A percentile compares a stretch with the other conserved stretches of the same genome.
These are phyloP conservation scores for Sinopyrophorus schimmeli DNA, from an alignment of 2,888 invertebrate species.

Conservation along the genomic window DNA sequence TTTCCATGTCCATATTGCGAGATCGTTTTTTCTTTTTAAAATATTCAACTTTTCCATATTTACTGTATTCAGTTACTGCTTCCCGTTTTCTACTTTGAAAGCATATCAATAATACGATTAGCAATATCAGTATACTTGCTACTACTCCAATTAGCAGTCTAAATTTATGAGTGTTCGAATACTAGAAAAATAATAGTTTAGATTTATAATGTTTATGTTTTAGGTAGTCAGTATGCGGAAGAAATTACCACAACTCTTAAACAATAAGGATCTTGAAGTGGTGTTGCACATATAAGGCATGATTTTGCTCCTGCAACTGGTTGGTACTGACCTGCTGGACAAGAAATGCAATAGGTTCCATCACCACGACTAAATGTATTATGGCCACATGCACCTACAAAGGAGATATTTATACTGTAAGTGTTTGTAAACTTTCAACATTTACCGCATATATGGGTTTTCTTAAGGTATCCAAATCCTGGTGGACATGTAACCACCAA, in stretches of 20 bases:
- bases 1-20: slow-evolving; percentile 32
- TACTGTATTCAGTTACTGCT: not conserved
- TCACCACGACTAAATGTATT: slow-evolving; percentile 50
- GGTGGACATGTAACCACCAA: slow-evolving; percentile 49
- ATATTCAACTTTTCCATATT: slow-evolving; percentile 4
- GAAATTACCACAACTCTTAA: slow-evolving; percentile 23
- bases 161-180: slow-evolving; percentile 25
- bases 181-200: slow-evolving; percentile 15
- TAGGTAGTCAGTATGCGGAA: no score
- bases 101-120: slow-evolving; percentile 19
- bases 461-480: slow-evolving; percentile 50
- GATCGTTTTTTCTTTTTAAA: slow-evolving; percentile 14
- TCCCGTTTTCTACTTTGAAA: slow-evolving; percentile 6
- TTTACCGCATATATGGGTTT: slow-evolving; percentile 51
- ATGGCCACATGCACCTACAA: slow-evolving; percentile 50
- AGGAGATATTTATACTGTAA: slow-evolving; percentile 1
- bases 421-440: slow-evolving; percentile 5
- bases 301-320: slow-evolving; percentile 49
- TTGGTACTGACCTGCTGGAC: slow-evolving; percentile 51
- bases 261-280: slow-evolving; percentile 46
- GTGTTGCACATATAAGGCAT: slow-evolving; percentile 49
- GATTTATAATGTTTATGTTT: not conserved
- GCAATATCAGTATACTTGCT: slow-evolving; percentile 4
- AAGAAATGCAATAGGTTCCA: slow-evolving; percentile 47
- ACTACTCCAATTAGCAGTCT: slow-evolving; percentile 21